Base-by-base conservation (phyloP, 2,113 vertebrate genomes). In the Apteryx mantelli region DNA sequence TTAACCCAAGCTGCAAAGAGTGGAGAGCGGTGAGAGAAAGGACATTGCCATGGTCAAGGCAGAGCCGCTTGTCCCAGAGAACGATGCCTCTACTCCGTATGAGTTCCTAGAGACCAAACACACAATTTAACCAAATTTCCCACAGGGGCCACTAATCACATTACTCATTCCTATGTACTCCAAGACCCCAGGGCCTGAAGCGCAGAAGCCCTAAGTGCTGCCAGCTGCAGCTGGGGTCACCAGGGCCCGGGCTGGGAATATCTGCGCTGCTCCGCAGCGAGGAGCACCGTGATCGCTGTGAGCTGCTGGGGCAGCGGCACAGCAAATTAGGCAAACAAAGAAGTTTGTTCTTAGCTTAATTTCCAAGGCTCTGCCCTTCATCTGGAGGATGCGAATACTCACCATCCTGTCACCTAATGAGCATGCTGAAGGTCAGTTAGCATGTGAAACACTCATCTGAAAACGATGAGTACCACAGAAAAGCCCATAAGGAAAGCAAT, bases 171-270 rank as follows among this genome's bases (percentile, higher is more conserved):
- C 69, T 8, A 74, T 61, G 42, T 52, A 42, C 25, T 26, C 21
- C 6, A 22, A 82, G 89, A 66, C 76, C 46, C 46, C 3, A 1
- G 60, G 38, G 26, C 28, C 55, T 56, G 70, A 32, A 32, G 82
- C 9, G 21, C 65, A 52, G 55, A 28, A 82, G 66, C 52, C 64
- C 40, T 19, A 34, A 34, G 46, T 50, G 80, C 91, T 91, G 48
- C 2, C 91, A 93, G 95, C 95, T 93, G 92, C 92, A 93, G 88
- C 77, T 84, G 86, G 83, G 75, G 71, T 75, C 93, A 66, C 65
- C 71, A 11, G 69, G 74, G 17, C 74, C 79, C 40, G 65, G 66
- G 40, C 84, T 93, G 55, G 12, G 76, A 74, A 3, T 50, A 21
- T 30, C 46, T n/a, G 36, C 91, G 18, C 4, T 10, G 34, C 13